A percentile compares a stretch with the other conserved stretches of the same genome.
Conservation (phyloP, 2,113 vertebrate species). For the Isichthys henryi region DNA sequence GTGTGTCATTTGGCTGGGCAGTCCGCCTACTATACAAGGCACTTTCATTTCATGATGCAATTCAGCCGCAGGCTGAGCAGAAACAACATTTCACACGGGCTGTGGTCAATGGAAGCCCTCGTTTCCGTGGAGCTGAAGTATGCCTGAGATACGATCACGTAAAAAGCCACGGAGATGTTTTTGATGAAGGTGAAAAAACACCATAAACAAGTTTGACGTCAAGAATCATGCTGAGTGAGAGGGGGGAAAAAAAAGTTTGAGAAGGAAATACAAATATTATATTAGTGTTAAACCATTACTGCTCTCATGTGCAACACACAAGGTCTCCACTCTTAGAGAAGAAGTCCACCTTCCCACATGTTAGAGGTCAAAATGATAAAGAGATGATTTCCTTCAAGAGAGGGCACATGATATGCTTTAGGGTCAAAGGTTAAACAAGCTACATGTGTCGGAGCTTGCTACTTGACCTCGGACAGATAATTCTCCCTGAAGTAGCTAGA, state of each 20-base stretch:
- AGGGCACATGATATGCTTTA: slow-evolving; percentile 41
- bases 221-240: neutral
- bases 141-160: neutral
- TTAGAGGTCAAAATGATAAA: slow-evolving; percentile 66
- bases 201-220: neutral
- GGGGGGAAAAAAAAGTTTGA: neutral
- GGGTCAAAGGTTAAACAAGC: slow-evolving; percentile 64
- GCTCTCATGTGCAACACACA: neutral
- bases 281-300: slow-evolving; percentile 8
- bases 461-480: slow-evolving; percentile 46
- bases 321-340: slow-evolving; percentile 22
- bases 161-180: neutral
- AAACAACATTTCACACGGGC: neutral
- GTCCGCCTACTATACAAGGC: neutral
- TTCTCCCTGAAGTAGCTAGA: slow-evolving; percentile 17
- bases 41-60: neutral
- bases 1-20: neutral
- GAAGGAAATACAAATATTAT: neutral
- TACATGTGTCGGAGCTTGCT: slow-evolving; percentile 51
- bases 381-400: slow-evolving; percentile 50
- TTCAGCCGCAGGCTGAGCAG: neutral
- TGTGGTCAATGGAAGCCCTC: too few relatives aligned
- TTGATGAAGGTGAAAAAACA: neutral
- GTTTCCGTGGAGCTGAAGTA: neutral
- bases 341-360: slow-evolving; percentile 51